phyloP scores from a whole-genome alignment of 2,113 vertebrate genomes.

The Rhegmatorhina hoffmannsi region DNA sequence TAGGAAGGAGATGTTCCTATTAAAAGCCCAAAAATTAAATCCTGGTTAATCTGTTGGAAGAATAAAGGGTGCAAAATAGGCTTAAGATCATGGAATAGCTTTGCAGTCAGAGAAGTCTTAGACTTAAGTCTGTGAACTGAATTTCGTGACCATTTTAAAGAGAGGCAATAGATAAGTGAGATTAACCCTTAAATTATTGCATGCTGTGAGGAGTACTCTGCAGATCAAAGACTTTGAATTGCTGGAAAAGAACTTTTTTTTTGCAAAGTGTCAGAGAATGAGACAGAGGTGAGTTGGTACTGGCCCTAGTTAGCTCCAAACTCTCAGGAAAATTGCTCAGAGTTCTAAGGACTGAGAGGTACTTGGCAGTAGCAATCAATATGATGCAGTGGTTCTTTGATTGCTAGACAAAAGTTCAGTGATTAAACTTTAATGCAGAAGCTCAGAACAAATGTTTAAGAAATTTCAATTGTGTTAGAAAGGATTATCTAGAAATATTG shows the following conservation, averaged over 20 bases:
- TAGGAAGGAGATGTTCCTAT: not conserved
- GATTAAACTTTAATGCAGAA: slow-evolving; percentile 16
- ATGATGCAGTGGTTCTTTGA: slow-evolving; percentile 18
- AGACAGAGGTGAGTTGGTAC: not conserved
- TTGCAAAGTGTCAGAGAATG: not conserved
- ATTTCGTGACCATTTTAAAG: not conserved
- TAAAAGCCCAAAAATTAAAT: not conserved
- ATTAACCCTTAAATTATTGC: not conserved
- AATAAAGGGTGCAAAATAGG: not conserved
- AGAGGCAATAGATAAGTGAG: not conserved
- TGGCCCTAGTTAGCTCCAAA: not conserved
- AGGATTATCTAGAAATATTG: not conserved
- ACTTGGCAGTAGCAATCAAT: slow-evolving; percentile 31
- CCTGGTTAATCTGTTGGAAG: not conserved
- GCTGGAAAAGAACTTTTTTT: not conserved
- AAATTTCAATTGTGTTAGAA: not conserved
- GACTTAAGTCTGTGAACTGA: not conserved
- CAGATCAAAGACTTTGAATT: not conserved
- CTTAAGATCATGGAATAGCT: not conserved
- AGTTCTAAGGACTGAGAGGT: not conserved
- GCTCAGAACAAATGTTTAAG: not conserved
- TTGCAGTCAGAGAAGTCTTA: not conserved
- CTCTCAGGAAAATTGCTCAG: slow-evolving; percentile 7
- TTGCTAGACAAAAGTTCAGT: not conserved
- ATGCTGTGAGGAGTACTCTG: not conserved